Evolutionary conservation across 1,140 invertebrate genomes (phyloP).

Genomic region (Meteorus sp.): DNA sequence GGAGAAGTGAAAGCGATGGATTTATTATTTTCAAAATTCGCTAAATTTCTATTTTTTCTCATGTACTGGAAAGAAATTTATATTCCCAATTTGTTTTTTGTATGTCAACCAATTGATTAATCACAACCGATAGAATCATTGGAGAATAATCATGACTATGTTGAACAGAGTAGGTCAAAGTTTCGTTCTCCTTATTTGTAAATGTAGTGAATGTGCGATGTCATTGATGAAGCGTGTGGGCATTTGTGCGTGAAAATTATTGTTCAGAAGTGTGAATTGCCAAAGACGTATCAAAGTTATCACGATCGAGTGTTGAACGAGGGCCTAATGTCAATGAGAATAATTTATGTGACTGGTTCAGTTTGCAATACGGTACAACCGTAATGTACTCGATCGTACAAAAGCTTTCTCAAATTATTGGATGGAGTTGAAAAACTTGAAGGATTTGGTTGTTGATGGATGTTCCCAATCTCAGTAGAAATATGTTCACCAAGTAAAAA

Average conservation of each 20-base stretch:
- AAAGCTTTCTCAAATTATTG: not conserved
- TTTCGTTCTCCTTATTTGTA: not conserved
- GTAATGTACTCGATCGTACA: not conserved
- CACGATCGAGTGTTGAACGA: not conserved
- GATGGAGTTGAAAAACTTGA: no score
- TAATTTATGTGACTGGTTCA: constrained; percentile 1
- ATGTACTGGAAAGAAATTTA: no score
- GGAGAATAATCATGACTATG: not conserved
- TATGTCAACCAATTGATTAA: not conserved
- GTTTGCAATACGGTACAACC: no score
- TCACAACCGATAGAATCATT: not conserved
- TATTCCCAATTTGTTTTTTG: no score
- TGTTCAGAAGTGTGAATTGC: no score
- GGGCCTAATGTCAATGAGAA: not conserved
- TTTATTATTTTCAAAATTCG: no score
- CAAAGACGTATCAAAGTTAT: not conserved
- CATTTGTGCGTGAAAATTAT: no score
- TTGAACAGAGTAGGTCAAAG: not conserved
- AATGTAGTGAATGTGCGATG: not conserved
- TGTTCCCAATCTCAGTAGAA: no score
- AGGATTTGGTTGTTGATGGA: no score
- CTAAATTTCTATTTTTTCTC: no score
- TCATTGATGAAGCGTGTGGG: not conserved
- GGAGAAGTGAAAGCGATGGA: not conserved
- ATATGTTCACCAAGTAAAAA: no score